Evolutionary conservation across 2,797 vertebrate genomes (phyloP), one percentile per base, ranked within the genome.

Genomic region (Falco biarmicus): DNA sequence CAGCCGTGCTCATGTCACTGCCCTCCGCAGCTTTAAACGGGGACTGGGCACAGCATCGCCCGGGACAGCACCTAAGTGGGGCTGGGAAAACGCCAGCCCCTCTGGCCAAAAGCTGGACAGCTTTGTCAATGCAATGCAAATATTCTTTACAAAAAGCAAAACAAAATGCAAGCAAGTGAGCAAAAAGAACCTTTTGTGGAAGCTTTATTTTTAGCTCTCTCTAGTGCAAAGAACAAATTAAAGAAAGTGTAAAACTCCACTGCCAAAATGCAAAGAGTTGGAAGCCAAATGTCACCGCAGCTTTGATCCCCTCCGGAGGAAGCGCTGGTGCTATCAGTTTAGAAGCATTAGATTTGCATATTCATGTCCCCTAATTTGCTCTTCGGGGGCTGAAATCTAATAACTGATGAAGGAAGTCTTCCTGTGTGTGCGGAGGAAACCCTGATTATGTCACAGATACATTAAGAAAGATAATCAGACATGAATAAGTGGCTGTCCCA

Each of bases 291-390:
- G 90, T 87, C 95, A 93, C 68, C 3, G 6, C 57, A 56, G 82
- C 92, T 91, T 73, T 37, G 84, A 91, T 89, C 89, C 87, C 90
- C 81, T 59, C 56, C 0, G 17, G 84, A 85, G 68, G 80, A 54
- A 68, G 65, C 47, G 10, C 76, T 60, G 43, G 25, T 22, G 75
- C 47, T 87, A 76, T 74, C 95, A 68, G 90, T 93, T 82, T 86
- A 70, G 93, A 83, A 93, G 56, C 71, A 34, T 80, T 68, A 63
- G 50, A 87, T 96, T 96, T 96, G 92, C 92, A 94, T 96, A 93
- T 97, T 97, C 87, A 92, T 93, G 84, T 75, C 89, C 87, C 82
- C 73, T 95, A 91, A 92, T 97, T 96, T 87, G 84, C 89, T 96
- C 95, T 94, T 93, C 1, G 25, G 92, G 81, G 93, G 71, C 85